Base-by-base conservation (phyloP, 2,113 vertebrate species). In the Aphyosemion australe region DNA sequence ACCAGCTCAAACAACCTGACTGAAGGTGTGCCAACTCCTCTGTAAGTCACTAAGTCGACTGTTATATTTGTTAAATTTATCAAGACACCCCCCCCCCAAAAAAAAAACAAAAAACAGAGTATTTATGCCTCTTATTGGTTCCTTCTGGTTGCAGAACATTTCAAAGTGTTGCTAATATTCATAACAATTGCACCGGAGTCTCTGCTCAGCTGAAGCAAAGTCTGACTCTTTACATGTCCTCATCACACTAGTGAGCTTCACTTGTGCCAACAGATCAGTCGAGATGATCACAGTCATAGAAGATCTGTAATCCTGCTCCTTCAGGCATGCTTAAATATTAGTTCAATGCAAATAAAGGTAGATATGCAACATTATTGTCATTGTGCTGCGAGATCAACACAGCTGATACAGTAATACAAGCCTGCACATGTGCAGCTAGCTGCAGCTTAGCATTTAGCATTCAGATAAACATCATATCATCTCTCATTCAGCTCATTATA, bases 391-490 rank as follows among this genome's bases (percentile, higher is more conserved):
- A 62, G 13, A 53, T 68, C 54, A 65, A 56, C 69, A 54, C 54
- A 63, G 65, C 52, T 56, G 31, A 43, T 37, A 65, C 13, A 55
- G 47, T 61, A 48, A 53, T 41, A 52, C 26, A 55, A 72, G 42
- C 71, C 42, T 64, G 52, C 10, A 52, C 66, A 79, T 69, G 57
- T 82, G 73, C 78, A 26, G 26, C 26, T 26, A 26, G 26, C 81
- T 70, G 64, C 70, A 47, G 64, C 46, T 54, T 37, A 74, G 69
- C 32, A 32, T 45, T 53, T 37, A 74, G 69, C 32, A 32, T 45
- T 53, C 8, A 66, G 45, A 55, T 42, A 52, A 61, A 59, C 43
- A 47, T 37, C 6, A 37, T 37, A 8, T 37, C 34, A 8, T 37
- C 12, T 57, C 49, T 26, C 12, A 26, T 21, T 14, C 34, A 37